These are phyloP conservation scores for Thunnus thynnus DNA, from an alignment of 2,113 vertebrate genomes.

Conservation along the genomic window DNA sequence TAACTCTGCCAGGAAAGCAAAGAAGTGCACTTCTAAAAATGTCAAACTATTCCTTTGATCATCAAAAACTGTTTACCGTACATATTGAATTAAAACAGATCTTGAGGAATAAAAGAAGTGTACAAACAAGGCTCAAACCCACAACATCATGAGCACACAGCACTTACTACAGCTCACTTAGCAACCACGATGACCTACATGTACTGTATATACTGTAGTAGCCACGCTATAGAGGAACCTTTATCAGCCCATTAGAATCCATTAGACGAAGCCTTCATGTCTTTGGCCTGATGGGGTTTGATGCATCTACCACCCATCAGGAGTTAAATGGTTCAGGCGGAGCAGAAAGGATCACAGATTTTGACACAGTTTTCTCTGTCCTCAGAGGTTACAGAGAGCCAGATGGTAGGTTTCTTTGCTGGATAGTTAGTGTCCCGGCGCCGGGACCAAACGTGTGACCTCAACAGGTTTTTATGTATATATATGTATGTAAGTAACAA, in stretches of 20 bases:
- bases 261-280: constrained; percentile 27
- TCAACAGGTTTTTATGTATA: neutral
- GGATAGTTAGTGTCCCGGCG: neutral
- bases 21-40: too few species aligned
- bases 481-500: too few species aligned
- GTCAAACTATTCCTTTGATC: too few species aligned
- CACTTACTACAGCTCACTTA: constrained; percentile 1
- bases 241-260: constrained; percentile 41
- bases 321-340: constrained; percentile 26
- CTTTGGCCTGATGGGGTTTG: neutral
- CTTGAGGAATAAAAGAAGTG: neutral
- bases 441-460: constrained; percentile 12
- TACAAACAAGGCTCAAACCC: neutral
- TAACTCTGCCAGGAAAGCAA: too few species aligned
- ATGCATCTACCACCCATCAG: neutral
- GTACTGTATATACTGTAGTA: neutral
- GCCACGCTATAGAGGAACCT: constrained; percentile 20
- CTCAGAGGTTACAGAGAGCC: constrained; percentile 1
- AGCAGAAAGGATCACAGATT: neutral
- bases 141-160: neutral
- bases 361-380: constrained; percentile 20
- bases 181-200: constrained; percentile 17
- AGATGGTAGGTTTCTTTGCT: constrained; percentile 15
- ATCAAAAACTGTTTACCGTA: too few species aligned
- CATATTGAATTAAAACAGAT: neutral